A percentile compares a stretch with the other conserved stretches of the same genome.
These are phyloP conservation scores for Drosophila testacea DNA, from an alignment of 2,888 invertebrate species.

Conservation along the genomic window DNA sequence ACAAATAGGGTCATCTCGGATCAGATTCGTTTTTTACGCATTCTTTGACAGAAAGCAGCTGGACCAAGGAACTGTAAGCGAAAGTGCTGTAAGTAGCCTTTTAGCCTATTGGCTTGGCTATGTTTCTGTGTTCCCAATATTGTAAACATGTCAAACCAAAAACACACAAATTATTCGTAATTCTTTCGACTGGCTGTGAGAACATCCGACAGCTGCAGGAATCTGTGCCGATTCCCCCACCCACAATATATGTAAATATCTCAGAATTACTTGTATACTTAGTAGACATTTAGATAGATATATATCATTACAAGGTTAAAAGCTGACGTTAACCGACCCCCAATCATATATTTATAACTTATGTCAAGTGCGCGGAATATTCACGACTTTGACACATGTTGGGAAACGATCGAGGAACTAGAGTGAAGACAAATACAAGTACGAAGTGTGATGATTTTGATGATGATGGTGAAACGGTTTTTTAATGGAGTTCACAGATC, in stretches of 20 bases:
- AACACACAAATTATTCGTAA: conserved; percentile 40
- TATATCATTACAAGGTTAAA: conserved; percentile 61
- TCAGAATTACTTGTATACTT: conserved; percentile 15
- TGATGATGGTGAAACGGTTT: conserved; percentile 48
- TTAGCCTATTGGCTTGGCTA: conserved; percentile 1
- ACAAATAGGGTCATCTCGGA: conserved; percentile 22
- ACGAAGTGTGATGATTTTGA: background rate
- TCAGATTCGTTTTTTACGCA: conserved; percentile 42
- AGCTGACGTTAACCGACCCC: conserved; percentile 11
- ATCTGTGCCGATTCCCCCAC: conserved; percentile 44
- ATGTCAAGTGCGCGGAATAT: conserved; percentile 62
- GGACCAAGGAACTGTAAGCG: conserved; percentile 19
- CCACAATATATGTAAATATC: conserved; percentile 16
- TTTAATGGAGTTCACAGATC: conserved; percentile 71
- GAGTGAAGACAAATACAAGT: conserved; percentile 44
- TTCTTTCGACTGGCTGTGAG: conserved; percentile 39
- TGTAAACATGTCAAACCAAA: conserved; percentile 73
- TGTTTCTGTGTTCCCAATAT: conserved; percentile 29
- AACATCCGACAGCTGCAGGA: conserved; percentile 70
- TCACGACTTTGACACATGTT: conserved; percentile 67
- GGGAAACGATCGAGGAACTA: conserved; percentile 37
- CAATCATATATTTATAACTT: conserved; percentile 33
- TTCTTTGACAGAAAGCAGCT: conserved; percentile 63
- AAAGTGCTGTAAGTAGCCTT: conserved; percentile 17
- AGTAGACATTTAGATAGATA: conserved; percentile 15